phyloP scores from a whole-genome alignment of 2,888 invertebrate genomes.

The Yponomeuta evonymella region DNA sequence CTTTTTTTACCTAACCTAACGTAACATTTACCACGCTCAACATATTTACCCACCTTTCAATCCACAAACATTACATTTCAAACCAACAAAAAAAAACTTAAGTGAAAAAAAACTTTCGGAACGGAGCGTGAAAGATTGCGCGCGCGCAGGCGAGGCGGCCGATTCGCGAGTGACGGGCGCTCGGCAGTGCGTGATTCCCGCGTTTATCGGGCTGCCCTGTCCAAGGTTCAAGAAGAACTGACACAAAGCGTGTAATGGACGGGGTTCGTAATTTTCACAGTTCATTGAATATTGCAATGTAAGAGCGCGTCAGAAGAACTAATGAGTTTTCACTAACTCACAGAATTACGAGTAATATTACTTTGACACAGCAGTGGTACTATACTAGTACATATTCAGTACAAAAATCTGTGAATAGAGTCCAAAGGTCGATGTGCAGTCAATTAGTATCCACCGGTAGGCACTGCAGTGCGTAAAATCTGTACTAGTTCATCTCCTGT shows the following conservation, averaged over 20 bases:
- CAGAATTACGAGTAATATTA: too few species aligned
- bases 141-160: slow-evolving; percentile 3
- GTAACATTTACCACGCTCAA: neutral
- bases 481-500: too few species aligned
- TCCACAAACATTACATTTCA: neutral
- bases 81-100: neutral
- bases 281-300: too few species aligned
- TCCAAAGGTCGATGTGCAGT: too few species aligned
- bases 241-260: neutral
- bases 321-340: too few species aligned
- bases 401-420: too few species aligned
- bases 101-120: neutral
- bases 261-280: too few species aligned
- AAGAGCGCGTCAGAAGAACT: too few species aligned
- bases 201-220: slow-evolving; percentile 41
- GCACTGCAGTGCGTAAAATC: too few species aligned
- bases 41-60: slow-evolving; percentile 6
- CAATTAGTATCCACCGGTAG: too few species aligned
- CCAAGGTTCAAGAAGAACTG: slow-evolving; percentile 49
- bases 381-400: too few species aligned
- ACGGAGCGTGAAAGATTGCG: neutral
- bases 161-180: slow-evolving; percentile 18
- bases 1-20: neutral
- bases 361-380: too few species aligned
- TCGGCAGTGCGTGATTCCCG: slow-evolving; percentile 25